Evolutionary conservation across 2,113 vertebrate species (phyloP), one percentile per base, ranked within the genome.

Genomic region (Cyprinodon tularosa): DNA sequence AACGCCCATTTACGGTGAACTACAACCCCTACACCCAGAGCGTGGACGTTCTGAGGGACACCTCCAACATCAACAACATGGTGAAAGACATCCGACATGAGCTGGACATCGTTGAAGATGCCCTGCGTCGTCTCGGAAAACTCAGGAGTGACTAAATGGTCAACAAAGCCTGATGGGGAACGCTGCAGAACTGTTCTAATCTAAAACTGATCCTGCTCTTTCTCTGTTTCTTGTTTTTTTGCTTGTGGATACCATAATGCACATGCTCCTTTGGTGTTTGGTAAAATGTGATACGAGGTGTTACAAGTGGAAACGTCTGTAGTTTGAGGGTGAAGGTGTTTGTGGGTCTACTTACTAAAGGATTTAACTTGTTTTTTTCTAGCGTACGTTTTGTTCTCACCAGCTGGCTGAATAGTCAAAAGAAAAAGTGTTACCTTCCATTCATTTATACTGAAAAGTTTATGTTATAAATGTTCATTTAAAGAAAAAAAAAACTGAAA

Each of bases 21-120:
- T 79, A 73, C 65, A 42, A 73, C 59, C 65, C 77, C 29, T 73
- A 79, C 65, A 79, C 77, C 6, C 77, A 79, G 71, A 79, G 71
- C 10, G 60, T 79, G 71, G 71, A 79, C 5, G 12, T 79, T 0
- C 71, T 79, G 47, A 67, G 37, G 38, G 57, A 79, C 60, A 68
- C 65, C 71, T 57, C 15, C 59, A 79, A 79, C 29, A 73, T 73
- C 65, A 79, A 79, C 59, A 73, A 66, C 47, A 79, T 73, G 71
- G 77, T 73, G 45, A 79, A 73, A 62, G 77, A 79, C 65, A 79
- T 79, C 60, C 71, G 71, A 3, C 71, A 79, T 7, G 77, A 79
- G 77, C 71, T 73, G 69, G 77, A 79, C 65, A 73, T 73, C 17
- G 77, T 73, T 15, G 77, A 79, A 45, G 77, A 79, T 4, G 71